Evolutionary conservation across 92 coral and sea anemone genomes (phyloP).

Genomic region (Zoanthus sansibaricus): DNA sequence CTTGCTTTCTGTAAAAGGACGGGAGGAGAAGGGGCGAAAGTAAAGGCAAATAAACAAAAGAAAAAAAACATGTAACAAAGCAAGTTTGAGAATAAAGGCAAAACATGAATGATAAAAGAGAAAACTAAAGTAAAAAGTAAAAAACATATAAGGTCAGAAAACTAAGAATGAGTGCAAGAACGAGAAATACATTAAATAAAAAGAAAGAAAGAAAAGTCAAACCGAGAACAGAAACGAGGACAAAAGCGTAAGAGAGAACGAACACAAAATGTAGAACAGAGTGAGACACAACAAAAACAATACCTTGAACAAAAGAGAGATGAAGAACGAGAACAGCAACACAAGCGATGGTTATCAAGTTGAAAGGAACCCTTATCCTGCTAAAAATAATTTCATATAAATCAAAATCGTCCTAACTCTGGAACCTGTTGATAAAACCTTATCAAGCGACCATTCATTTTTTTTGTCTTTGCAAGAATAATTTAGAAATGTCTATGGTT

Average conservation of each 20-base stretch:
- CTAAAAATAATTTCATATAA: too few species aligned
- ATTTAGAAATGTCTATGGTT: too few species aligned
- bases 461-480: too few species aligned
- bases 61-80: neutral
- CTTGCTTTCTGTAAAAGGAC: too few species aligned
- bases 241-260: neutral
- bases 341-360: neutral
- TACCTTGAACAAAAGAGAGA: neutral
- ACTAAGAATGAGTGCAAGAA: neutral
- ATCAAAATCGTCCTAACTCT: too few species aligned
- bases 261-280: neutral
- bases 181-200: too few species aligned
- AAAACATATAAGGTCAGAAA: neutral
- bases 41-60: neutral
- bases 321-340: neutral
- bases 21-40: neutral
- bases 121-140: neutral
- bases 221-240: neutral
- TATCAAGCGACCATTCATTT: too few species aligned
- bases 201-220: too few species aligned
- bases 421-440: too few species aligned
- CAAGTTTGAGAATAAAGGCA: neutral
- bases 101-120: neutral
- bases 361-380: too few species aligned
- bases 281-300: neutral